These are phyloP conservation scores for Glandiceps talaboti DNA, from an alignment of 53 echinoderm and acorn worm genomes.

Conservation along the genomic window DNA sequence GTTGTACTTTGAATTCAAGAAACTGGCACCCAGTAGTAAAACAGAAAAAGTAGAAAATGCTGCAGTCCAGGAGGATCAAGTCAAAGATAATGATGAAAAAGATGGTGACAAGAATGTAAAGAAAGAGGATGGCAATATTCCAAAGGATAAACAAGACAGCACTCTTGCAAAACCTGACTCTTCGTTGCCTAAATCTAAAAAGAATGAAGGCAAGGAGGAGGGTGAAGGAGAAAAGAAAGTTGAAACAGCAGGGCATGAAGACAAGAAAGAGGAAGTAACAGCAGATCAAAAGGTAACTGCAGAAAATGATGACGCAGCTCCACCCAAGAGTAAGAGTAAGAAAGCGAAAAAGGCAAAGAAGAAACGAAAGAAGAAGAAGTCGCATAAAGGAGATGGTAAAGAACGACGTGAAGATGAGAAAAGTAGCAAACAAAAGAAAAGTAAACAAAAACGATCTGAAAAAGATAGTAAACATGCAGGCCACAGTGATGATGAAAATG, in stretches of 20 bases:
- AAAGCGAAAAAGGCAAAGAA: background rate
- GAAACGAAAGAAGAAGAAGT: background rate
- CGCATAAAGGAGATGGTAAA: background rate
- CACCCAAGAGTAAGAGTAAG: background rate
- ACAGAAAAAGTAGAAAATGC: constrained; percentile 9
- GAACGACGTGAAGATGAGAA: background rate
- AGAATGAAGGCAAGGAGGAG: background rate
- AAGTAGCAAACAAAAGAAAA: background rate
- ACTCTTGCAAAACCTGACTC: too few species aligned
- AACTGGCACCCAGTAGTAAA: constrained; percentile 14
- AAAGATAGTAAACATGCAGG: background rate
- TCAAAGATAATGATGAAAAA: background rate
- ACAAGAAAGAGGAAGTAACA: background rate
- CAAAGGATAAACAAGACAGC: too few species aligned
- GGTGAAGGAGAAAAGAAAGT: constrained; percentile 3
- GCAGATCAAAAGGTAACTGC: too few species aligned
- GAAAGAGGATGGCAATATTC: too few species aligned
- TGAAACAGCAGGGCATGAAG: constrained; percentile 5
- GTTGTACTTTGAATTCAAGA: constrained; percentile 71
- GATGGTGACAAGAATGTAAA: constrained; percentile 5
- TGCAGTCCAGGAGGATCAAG: background rate
- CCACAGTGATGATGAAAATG: background rate
- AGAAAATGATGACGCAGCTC: background rate
- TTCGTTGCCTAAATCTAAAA: too few species aligned
- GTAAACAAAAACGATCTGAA: background rate